Evolutionary conservation across 1,140 invertebrate genomes (phyloP), one percentile per base, ranked within the genome.

Genomic region (Cotesia typhae): DNA sequence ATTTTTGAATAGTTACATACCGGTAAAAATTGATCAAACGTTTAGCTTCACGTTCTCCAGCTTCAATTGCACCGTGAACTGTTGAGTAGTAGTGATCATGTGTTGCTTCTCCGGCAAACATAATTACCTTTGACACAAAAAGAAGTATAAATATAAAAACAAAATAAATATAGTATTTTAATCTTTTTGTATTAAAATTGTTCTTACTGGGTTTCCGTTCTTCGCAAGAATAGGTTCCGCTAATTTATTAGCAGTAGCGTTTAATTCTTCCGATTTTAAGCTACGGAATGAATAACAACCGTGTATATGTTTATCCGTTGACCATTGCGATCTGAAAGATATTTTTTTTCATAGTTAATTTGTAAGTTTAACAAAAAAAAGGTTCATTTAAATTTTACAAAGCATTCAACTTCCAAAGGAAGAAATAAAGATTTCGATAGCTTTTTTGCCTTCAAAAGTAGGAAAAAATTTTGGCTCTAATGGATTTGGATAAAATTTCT

Each of bases 61-160:
- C 90, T 81, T 94, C 92, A 2, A 94, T 83, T 1, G 94, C 94
- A 0, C 94, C 94, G 81, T 96, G 94, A 4, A 93, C 93, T 2
- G 92, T 92, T 4, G 91, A 92, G 82, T 92, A 94, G 81, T 88
- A 91, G 77, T 90, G 86, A 55, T 89, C 85, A 72, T 92, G 90
- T 0, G 92, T 91, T 0, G 91, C 91, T 83, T 93, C 92, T 0
- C 92, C 92, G 20, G 90, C 92, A 76, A 94, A 93, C 55, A 91
- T 87, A 0, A 93, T 78, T 5, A 82, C 71, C 84, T 86, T 28
- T 51, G 38, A 60, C 47, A 9, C 14, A 37, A 47, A 53, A 64
- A 73, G 35, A 72, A 12, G 74, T 28, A 28, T 28, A 28, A 28
- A 28, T 28, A 28, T 28, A 28, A 28, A 2, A 28, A 28, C 28